Percentiles rank a stretch among this genome's conserved stretches.
phyloP scores from a whole-genome alignment of 2,888 invertebrate species.

The Trilocha varians region DNA sequence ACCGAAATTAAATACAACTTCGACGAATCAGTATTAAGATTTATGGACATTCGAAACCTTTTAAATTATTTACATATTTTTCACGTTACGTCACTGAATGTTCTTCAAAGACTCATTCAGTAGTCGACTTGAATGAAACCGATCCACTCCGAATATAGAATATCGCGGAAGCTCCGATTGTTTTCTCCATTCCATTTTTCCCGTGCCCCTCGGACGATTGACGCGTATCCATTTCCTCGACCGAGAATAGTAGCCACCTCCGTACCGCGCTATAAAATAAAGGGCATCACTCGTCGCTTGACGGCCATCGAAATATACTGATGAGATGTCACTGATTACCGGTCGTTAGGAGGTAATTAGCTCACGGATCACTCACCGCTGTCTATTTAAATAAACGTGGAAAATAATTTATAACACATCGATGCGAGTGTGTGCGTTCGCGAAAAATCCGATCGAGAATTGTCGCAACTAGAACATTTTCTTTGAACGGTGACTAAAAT shows the following conservation, averaged over 20 bases:
- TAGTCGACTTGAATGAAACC: conserved; percentile 27
- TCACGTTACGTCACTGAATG: conserved; percentile 1
- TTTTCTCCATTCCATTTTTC: conserved; percentile 47
- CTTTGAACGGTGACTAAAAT: too few species aligned
- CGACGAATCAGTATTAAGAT: background rate
- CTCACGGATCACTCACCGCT: conserved; percentile 59
- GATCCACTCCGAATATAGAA: conserved; percentile 52
- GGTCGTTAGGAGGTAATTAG: conserved; percentile 71
- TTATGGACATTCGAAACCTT: background rate
- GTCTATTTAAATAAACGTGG: conserved; percentile 50
- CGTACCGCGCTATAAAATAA: conserved; percentile 58
- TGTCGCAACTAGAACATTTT: background rate
- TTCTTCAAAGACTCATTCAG: conserved; percentile 1
- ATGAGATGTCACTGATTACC: conserved; percentile 56
- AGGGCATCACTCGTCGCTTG: conserved; percentile 57
- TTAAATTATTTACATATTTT: background rate
- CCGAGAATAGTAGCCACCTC: conserved; percentile 50
- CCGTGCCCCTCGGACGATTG: conserved; percentile 44
- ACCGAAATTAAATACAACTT: background rate
- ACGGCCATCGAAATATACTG: conserved; percentile 54
- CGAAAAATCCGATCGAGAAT: conserved; percentile 23
- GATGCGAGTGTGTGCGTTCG: conserved; percentile 18
- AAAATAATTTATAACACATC: conserved; percentile 45
- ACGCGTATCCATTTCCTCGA: conserved; percentile 68
- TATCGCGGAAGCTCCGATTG: conserved; percentile 50